These are phyloP conservation scores for Muricea muricata DNA, from an alignment of 92 coral and sea anemone species.

Conservation along the genomic window DNA sequence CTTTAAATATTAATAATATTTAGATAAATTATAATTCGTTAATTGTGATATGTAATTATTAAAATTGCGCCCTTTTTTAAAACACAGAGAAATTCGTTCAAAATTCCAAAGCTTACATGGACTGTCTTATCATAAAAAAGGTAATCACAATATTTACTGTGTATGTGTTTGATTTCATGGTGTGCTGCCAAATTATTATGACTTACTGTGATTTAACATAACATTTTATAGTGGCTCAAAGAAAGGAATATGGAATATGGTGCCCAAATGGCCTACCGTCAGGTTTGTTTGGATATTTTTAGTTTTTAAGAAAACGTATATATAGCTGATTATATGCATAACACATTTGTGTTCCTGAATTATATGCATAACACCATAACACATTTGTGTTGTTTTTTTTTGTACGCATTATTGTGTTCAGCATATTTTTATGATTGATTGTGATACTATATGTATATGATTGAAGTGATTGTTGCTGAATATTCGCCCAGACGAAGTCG, in stretches of 20 bases:
- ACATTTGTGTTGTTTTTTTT: too few species aligned
- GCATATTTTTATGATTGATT: too few species aligned
- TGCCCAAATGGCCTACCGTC: conserved; percentile 35
- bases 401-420: too few species aligned
- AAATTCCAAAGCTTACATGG: conserved; percentile 82
- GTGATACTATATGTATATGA: too few species aligned
- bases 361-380: too few species aligned
- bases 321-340: too few species aligned
- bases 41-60: background rate
- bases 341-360: too few species aligned
- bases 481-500: too few species aligned
- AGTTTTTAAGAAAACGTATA: background rate
- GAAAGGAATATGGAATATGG: conserved; percentile 60
- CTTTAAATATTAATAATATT: background rate
- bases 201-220: background rate
- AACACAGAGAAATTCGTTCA: conserved; percentile 80
- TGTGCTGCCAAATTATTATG: background rate
- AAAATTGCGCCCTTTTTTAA: background rate
- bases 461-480: too few species aligned
- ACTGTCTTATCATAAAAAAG: conserved; percentile 81
- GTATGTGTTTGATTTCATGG: background rate
- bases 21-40: too few species aligned
- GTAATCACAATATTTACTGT: conserved; percentile 32
- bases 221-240: conserved; percentile 77
- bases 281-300: background rate